Evolutionary conservation across 1,140 invertebrate genomes (phyloP).

Genomic region (Nebria ingens): DNA sequence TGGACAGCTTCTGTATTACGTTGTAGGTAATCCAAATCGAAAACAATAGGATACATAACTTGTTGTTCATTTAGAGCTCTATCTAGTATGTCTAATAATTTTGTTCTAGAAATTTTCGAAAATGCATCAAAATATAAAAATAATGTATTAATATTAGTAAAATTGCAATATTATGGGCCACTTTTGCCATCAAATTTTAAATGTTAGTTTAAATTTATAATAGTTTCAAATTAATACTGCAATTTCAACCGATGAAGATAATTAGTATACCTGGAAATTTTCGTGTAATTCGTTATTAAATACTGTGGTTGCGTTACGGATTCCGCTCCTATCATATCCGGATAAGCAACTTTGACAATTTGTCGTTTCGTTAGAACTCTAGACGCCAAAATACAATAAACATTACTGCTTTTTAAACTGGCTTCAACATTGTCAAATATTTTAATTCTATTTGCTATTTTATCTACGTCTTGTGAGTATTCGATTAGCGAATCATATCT

Average conservation of each 20-base stretch:
- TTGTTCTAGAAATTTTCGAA: no score
- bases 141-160: no score
- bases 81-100: neutral
- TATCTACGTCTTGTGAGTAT: neutral
- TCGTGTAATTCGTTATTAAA: conserved; percentile 27
- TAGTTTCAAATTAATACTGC: neutral
- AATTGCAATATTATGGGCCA: no score
- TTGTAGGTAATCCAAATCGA: neutral
- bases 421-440: neutral
- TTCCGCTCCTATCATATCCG: conserved; percentile 52
- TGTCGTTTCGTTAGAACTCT: conserved; percentile 50
- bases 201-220: no score
- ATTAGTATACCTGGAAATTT: conserved; percentile 1
- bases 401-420: neutral
- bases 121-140: no score
- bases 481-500: neutral
- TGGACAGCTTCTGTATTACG: neutral
- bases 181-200: no score
- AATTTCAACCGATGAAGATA: no score
- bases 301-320: conserved; percentile 43
- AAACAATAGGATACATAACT: neutral
- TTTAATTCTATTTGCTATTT: neutral
- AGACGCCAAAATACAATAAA: conserved; percentile 23
- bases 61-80: neutral
- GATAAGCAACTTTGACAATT: conserved; percentile 67